phyloP scores from a whole-genome alignment of 2,888 invertebrate genomes.

The Hirtodrosophila confusa region DNA sequence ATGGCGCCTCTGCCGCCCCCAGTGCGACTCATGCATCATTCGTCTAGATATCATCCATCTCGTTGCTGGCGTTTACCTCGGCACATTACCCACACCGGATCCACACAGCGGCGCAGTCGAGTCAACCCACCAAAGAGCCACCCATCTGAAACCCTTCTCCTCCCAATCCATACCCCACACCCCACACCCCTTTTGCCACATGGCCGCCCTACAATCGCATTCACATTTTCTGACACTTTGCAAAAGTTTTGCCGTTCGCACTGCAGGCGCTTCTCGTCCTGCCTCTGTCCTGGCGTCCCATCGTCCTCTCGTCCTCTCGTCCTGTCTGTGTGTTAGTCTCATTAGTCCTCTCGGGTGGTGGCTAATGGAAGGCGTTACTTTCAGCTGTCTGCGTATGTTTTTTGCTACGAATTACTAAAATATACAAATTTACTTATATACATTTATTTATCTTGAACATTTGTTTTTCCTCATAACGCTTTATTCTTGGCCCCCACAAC shows the following conservation, averaged over 20 bases:
- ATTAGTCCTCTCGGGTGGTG: constrained; percentile 68
- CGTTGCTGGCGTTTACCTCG: constrained; percentile 73
- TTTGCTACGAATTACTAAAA: constrained; percentile 55
- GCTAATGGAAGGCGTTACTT: constrained; percentile 68
- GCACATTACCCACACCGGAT: constrained; percentile 69
- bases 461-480: background rate
- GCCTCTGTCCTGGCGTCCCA: constrained; percentile 8
- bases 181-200: background rate
- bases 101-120: background rate
- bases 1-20: constrained; percentile 53
- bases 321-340: constrained; percentile 60
- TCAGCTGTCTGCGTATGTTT: constrained; percentile 62
- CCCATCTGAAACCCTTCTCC: constrained; percentile 4
- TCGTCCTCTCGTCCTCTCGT: background rate
- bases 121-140: constrained; percentile 1
- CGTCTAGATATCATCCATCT: constrained; percentile 82
- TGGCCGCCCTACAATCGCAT: constrained; percentile 64
- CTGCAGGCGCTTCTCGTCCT: constrained; percentile 72
- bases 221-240: constrained; percentile 81
- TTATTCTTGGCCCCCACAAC: constrained; percentile 12
- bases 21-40: constrained; percentile 81
- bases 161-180: background rate
- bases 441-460: constrained; percentile 54
- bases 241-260: constrained; percentile 77
- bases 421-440: constrained; percentile 41